Evolutionary conservation across 2,797 vertebrate species (phyloP).

Genomic region (Onychomys arenicola): DNA sequence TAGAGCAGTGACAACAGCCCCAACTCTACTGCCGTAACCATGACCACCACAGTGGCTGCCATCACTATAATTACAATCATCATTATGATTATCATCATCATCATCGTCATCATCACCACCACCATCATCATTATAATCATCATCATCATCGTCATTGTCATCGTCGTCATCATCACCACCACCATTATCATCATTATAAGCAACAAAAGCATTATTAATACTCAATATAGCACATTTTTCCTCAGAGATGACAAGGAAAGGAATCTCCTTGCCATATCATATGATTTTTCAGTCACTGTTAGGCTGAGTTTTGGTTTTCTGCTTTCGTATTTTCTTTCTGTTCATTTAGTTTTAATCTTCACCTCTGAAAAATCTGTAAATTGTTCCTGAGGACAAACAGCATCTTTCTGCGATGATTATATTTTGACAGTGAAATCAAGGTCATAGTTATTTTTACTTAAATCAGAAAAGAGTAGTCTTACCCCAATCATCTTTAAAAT

Average conservation of each 20-base stretch:
- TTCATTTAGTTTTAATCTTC: not conserved
- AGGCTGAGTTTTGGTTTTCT: not conserved
- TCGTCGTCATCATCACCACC: not conserved
- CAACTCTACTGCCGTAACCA: not conserved
- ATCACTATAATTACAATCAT: not conserved
- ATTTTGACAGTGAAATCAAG: slow-evolving; percentile 29
- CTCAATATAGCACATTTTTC: not conserved
- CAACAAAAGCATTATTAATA: not conserved
- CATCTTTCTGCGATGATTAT: not conserved
- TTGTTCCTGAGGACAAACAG: not conserved
- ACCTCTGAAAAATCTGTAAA: not conserved
- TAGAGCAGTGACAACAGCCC: not conserved
- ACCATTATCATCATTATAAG: not conserved
- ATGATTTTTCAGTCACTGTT: slow-evolving; percentile 2
- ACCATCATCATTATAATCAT: too few relatives aligned
- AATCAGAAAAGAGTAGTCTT: not conserved
- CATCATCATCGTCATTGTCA: too few relatives aligned
- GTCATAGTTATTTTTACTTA: not conserved
- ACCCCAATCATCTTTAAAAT: not conserved
- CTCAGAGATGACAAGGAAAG: not conserved
- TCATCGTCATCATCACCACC: not conserved
- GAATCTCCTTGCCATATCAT: not conserved
- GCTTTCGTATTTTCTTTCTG: not conserved
- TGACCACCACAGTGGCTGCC: too few relatives aligned
- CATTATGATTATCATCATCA: not conserved